Evolutionary conservation across 1,140 invertebrate genomes (phyloP).

Genomic region (Caenorhabditis elegans): DNA sequence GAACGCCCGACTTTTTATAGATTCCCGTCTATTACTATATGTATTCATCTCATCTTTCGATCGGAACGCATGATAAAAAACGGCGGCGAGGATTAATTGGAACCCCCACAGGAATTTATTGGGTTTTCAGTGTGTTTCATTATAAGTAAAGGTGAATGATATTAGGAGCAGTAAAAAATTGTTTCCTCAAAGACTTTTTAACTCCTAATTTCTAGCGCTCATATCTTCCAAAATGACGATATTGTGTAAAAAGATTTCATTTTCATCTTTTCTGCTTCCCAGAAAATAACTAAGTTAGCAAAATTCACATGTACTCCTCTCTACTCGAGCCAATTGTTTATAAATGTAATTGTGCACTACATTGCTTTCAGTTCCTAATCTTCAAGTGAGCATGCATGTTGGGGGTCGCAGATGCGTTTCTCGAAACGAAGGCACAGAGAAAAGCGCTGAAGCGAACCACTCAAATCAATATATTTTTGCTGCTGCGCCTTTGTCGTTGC

Average conservation of each 20-base stretch:
- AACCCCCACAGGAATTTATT: background rate
- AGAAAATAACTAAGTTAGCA: too few species aligned
- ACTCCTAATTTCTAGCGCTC: too few species aligned
- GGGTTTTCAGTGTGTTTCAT: too few species aligned
- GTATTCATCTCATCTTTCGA: background rate
- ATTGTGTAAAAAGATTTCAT: too few species aligned
- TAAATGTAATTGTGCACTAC: background rate
- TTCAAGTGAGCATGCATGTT: background rate
- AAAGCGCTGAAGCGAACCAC: background rate
- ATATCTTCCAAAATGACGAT: too few species aligned
- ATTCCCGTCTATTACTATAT: background rate
- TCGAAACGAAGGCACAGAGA: background rate
- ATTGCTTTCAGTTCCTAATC: background rate
- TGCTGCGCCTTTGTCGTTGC: conserved; percentile 5
- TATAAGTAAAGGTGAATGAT: too few species aligned
- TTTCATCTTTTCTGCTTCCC: too few species aligned
- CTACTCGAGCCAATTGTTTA: background rate
- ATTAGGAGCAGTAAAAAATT: too few species aligned
- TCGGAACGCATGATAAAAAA: background rate
- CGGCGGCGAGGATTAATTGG: background rate
- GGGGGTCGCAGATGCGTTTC: background rate
- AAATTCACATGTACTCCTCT: background rate
- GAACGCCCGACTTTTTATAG: background rate
- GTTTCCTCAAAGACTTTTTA: too few species aligned
- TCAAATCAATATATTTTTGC: conserved; percentile 3